Conservation (phyloP, 2,888 invertebrate species). For the Crossocerus cetratus region DNA sequence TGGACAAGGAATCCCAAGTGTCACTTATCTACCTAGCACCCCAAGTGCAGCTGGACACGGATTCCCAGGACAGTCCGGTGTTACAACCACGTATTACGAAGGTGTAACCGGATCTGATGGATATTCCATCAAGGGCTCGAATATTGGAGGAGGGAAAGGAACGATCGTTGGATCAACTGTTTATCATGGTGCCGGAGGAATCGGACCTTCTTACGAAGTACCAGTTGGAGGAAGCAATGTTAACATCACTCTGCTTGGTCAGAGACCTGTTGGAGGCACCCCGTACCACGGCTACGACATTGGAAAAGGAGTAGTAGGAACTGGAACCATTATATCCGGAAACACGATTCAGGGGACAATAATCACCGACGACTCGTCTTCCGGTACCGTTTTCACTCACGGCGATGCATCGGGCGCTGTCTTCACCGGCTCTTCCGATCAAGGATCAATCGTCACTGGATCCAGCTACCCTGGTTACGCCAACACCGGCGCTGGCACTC, state of each 20-base stretch:
- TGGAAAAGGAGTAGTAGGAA: constrained; percentile 14
- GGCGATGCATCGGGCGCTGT: constrained; percentile 51
- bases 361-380: constrained; percentile 45
- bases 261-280: constrained; percentile 8
- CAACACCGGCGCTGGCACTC: constrained; percentile 50
- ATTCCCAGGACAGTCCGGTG: constrained; percentile 11
- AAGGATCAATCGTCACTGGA: constrained; percentile 52
- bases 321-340: constrained; percentile 47
- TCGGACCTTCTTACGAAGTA: background rate
- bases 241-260: constrained; percentile 23
- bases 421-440: constrained; percentile 35
- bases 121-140: background rate
- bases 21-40: constrained; percentile 19
- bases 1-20: constrained; percentile 14
- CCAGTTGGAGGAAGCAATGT: background rate
- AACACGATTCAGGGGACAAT: constrained; percentile 40
- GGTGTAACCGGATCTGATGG: constrained; percentile 4
- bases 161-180: constrained; percentile 8
- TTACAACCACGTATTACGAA: constrained; percentile 17
- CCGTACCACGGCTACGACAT: constrained; percentile 27
- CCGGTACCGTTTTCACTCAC: constrained; percentile 53
- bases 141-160: background rate
- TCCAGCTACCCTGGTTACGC: constrained; percentile 56
- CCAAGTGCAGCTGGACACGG: background rate
- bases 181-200: constrained; percentile 20